A percentile compares a stretch with the other conserved stretches of the same genome.
Conservation (phyloP, 2,888 invertebrate species). For the Andrena praecox region DNA sequence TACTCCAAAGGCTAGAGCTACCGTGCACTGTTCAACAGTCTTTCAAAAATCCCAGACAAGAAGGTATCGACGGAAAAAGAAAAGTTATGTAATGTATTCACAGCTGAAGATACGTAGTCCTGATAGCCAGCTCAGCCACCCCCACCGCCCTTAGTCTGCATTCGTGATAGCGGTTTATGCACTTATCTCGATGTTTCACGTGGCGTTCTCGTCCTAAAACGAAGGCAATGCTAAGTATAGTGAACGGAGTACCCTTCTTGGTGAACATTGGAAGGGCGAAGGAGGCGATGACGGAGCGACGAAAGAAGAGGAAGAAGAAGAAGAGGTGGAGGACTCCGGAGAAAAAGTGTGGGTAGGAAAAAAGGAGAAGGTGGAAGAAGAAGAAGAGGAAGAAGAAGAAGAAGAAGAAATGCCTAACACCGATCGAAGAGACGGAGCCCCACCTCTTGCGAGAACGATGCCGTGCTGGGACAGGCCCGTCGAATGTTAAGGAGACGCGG, state of each 20-base stretch:
- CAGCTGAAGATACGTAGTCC: slow-evolving; percentile 10
- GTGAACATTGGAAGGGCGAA: slow-evolving; percentile 42
- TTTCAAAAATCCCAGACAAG: not conserved
- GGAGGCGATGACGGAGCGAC: slow-evolving; percentile 47
- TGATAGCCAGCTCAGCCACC: slow-evolving; percentile 19
- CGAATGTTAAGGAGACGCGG: slow-evolving; percentile 81
- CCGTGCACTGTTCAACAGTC: not conserved
- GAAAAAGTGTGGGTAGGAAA: slow-evolving; percentile 29
- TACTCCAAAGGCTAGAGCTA: not conserved
- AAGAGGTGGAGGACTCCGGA: slow-evolving; percentile 1
- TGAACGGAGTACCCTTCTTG: slow-evolving; percentile 42
- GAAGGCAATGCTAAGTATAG: slow-evolving; percentile 60
- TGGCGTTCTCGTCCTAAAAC: slow-evolving; percentile 51
- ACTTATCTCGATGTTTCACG: slow-evolving; percentile 43
- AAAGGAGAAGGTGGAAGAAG: slow-evolving; percentile 42
- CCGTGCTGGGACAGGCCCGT: slow-evolving; percentile 81
- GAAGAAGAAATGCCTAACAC: slow-evolving; percentile 73
- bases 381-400: slow-evolving; percentile 53
- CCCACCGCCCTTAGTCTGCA: slow-evolving; percentile 15
- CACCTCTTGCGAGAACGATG: slow-evolving; percentile 76
- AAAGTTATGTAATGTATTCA: slow-evolving; percentile 4
- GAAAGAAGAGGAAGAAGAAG: slow-evolving; percentile 38
- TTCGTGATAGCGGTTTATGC: slow-evolving; percentile 44
- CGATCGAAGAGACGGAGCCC: slow-evolving; percentile 78
- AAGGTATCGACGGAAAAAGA: not conserved